A percentile compares a stretch with the other conserved stretches of the same genome.
phyloP scores from a whole-genome alignment of 2,797 vertebrate genomes.

The Varecia variegata region DNA sequence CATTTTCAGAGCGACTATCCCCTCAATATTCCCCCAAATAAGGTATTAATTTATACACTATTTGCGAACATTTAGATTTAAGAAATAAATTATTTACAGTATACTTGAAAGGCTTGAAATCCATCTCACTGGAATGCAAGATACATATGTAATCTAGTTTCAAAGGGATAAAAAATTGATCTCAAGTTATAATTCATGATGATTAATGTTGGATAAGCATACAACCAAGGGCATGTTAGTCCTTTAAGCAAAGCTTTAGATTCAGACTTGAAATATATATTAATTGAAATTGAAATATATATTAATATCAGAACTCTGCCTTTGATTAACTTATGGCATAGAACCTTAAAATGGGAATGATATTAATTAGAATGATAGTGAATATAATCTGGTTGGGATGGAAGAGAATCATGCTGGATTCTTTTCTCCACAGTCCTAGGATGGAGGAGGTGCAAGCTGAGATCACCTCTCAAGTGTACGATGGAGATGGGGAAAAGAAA shows the following conservation, averaged over 20 bases:
- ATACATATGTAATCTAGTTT: background rate
- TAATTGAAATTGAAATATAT: background rate
- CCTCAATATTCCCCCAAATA: background rate
- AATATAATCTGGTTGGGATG: background rate
- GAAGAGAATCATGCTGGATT: background rate
- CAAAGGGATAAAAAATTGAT: background rate
- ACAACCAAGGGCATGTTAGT: background rate
- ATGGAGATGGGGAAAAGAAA: background rate
- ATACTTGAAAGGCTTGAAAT: constrained; percentile 48
- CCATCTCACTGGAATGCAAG: constrained; percentile 23
- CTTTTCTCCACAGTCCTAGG: background rate
- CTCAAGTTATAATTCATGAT: constrained; percentile 53
- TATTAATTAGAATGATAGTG: background rate
- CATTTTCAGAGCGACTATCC: background rate
- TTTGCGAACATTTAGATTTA: background rate
- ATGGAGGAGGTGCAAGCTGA: background rate
- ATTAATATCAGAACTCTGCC: background rate
- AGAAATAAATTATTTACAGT: constrained; percentile 49
- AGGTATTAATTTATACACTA: background rate
- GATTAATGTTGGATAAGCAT: background rate
- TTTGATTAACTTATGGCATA: background rate
- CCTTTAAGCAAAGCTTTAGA: constrained; percentile 11
- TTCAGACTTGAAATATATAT: constrained; percentile 16
- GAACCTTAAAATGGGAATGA: background rate
- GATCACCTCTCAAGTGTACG: background rate